phyloP scores from a whole-genome alignment of 2,888 invertebrate genomes.

The Eupelmus urozonus region DNA sequence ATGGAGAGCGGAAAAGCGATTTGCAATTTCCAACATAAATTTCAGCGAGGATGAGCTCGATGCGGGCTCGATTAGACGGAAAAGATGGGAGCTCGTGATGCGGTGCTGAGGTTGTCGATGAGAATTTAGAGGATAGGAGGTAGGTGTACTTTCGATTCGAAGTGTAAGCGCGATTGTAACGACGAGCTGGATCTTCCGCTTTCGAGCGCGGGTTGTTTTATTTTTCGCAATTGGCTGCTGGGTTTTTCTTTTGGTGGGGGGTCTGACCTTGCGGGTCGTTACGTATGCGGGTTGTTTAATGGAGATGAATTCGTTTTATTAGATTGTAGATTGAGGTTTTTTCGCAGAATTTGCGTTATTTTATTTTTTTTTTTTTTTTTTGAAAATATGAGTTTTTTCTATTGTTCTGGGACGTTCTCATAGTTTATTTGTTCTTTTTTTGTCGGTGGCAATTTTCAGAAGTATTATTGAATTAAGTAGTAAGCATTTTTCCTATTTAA shows the following conservation, averaged over 20 bases:
- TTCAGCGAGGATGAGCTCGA: not conserved
- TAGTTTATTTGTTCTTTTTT: too few species aligned
- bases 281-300: not conserved
- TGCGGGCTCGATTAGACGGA: slow-evolving; percentile 10
- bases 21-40: not conserved
- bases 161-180: not conserved
- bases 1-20: not conserved
- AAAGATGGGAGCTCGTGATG: not conserved
- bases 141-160: not conserved
- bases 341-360: too few species aligned
- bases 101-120: too few species aligned
- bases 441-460: too few species aligned
- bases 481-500: too few species aligned
- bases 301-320: too few species aligned
- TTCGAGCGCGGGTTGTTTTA: not conserved
- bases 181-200: not conserved
- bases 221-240: not conserved
- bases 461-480: too few species aligned
- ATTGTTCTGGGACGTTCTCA: too few species aligned
- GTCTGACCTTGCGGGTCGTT: too few species aligned
- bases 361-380: not conserved
- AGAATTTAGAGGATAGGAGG: not conserved
- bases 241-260: too few species aligned
- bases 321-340: too few species aligned
- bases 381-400: too few species aligned